Percentiles rank a stretch among this genome's conserved stretches.
phyloP scores from a whole-genome alignment of 2,888 invertebrate species.

The Psococerastis gibbosa region DNA sequence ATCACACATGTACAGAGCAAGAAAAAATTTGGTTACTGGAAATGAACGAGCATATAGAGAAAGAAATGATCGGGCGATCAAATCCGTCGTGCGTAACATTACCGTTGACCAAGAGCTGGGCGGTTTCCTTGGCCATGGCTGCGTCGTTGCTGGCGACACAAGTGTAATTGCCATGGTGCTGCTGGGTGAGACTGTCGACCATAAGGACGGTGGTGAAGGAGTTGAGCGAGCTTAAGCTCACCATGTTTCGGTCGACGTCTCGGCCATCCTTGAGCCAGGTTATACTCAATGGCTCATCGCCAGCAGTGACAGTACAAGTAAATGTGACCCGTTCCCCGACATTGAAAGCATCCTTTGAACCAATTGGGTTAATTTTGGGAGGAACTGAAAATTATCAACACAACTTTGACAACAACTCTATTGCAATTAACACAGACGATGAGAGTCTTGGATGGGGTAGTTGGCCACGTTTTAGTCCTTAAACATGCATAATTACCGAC shows the following conservation, averaged over 20 bases:
- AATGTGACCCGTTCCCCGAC: conserved; percentile 53
- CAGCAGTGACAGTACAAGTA: conserved; percentile 55
- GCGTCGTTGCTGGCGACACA: conserved; percentile 54
- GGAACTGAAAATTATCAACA: conserved; percentile 38
- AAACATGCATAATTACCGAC: too few species aligned
- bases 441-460: background rate
- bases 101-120: conserved; percentile 60
- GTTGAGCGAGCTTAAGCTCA: conserved; percentile 52
- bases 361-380: conserved; percentile 57
- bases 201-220: conserved; percentile 59
- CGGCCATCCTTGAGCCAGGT: conserved; percentile 58
- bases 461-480: too few species aligned
- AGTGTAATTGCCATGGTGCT: conserved; percentile 60
- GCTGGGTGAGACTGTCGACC: conserved; percentile 52
- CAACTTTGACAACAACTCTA: too few species aligned
- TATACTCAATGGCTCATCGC: conserved; percentile 55
- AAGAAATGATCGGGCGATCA: conserved; percentile 13
- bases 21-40: conserved; percentile 5
- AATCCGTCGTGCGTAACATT: conserved; percentile 25
- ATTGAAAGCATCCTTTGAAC: conserved; percentile 45
- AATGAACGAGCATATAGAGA: conserved; percentile 13
- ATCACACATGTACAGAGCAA: conserved; percentile 9
- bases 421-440: too few species aligned
- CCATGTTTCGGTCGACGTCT: conserved; percentile 32
- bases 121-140: conserved; percentile 52